Base-by-base conservation (phyloP, 1,140 invertebrate genomes). In the Nephila pilipes region DNA sequence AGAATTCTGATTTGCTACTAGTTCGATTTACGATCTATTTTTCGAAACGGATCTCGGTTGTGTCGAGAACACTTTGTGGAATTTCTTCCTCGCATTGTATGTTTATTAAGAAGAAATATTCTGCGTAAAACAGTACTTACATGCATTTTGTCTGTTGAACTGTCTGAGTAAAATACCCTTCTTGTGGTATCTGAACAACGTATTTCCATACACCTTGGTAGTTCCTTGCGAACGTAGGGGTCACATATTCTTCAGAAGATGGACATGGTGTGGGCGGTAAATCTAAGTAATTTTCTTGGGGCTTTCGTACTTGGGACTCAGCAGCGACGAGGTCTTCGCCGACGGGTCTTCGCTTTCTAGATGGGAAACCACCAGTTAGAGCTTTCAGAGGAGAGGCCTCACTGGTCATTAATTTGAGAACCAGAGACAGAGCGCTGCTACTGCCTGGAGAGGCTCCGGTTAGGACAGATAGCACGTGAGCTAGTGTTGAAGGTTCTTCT, bases 81-180 rank as follows among this genome's bases (percentile, higher is more conserved):
- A n/a, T n/a, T n/a, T n/a, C n/a, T n/a, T n/a, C n/a, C n/a, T n/a
- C n/a, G n/a, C n/a, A n/a, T n/a, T n/a, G n/a, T n/a, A n/a, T n/a
- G n/a, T n/a, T n/a, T n/a, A n/a, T n/a, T n/a, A n/a, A n/a, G n/a
- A n/a, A n/a, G n/a, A n/a, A n/a, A n/a, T n/a, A n/a, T n/a, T n/a
- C n/a, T n/a, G n/a, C n/a, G n/a, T n/a, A n/a, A n/a, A n/a, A n/a
- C 25, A 46, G 20, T 85, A 96, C 96, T 96, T 95, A 97, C 96
- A 97, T 95, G 95, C 97, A 98, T 96, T 97, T 97, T 1, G 98
- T 99, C 58, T 98, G 97, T 96, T 99, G 98, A 12, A 99, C 97
- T 0, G 98, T 99, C 95, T 99, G 98, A 0, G 98, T 99, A 95
- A 99, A 98, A 95, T 99, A 99, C 1, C 98, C 98, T 95, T 99